Base-by-base conservation (phyloP, 2,888 invertebrate species). In the Drosophila multiciliata region DNA sequence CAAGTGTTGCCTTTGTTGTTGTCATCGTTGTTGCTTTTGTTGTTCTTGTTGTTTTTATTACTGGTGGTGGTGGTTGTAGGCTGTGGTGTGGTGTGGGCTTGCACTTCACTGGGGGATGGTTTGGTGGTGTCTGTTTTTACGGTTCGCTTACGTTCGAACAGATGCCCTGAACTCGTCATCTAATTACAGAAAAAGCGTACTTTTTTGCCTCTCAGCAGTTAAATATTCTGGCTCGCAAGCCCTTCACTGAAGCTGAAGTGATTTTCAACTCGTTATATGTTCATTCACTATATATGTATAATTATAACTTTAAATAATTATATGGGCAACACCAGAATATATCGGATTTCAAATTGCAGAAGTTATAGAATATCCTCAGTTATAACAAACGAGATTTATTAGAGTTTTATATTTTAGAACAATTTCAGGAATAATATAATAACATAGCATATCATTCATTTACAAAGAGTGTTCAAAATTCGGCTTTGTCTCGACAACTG, bases 111-210 rank as follows among this genome's bases (percentile, higher is more conserved):
- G 48, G 59, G 68, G 75, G 55, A 50, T 70, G 73, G 36, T 53
- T 55, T 38, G 71, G 70, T 67, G 81, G 76, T 76, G 80, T 81
- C 80, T 83, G 74, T 64, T 82, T 82, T 81, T 87, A 72, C 86
- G 89, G 80, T 69, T 89, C 87, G 80, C 71, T 71, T 68, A 69
- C 81, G 79, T 76, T 67, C 89, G 69, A 83, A 63, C 85, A 85
- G 89, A 85, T 85, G 85, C 89, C 82, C 70, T 42, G 58, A 82
- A 76, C 77, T 69, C 77, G 73, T 80, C 80, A 75, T 82, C 82
- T 90, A 90, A 91, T 89, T 90, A 79, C 83, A 68, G 71, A 79
- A 87, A 79, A 88, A 77, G 73, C 75, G 59, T 59, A 73, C 70
- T 65, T 64, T 6, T 29, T 1, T 49, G 36, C 53, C 69, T 59